Base-by-base conservation (phyloP, 2,797 vertebrate genomes). In the Aplochiton taeniatus region DNA sequence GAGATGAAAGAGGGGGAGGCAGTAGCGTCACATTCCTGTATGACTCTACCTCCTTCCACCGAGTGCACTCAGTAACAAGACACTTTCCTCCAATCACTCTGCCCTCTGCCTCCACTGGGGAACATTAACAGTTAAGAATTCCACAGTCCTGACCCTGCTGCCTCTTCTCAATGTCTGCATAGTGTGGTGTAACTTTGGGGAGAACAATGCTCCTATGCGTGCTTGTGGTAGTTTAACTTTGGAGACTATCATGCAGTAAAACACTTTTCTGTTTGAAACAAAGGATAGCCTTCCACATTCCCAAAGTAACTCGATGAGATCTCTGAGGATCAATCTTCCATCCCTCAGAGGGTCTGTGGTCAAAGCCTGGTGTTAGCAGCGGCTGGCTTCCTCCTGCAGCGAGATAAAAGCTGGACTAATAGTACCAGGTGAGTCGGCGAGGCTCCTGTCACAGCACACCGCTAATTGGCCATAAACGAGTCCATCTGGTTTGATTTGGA, bases 381-480 rank as follows among this genome's bases (percentile, higher is more conserved):
- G 11, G 16, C 69, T 61, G 74, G 71, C 31, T 81, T 73, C 79
- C 45, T 18, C 66, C 66, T 65, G 68, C 75, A 63, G 71, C 67
- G 53, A 63, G 78, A 85, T 83, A 69, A 88, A 84, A 85, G 79
- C 73, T 72, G 56, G n/a, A 83, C 78, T 82, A 87, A 82, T 82
- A 89, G 66, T 61, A 64, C 81, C 73, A 87, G 86, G 85, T 85
- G 87, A 83, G 79, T 85, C 84, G 72, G 85, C 80, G 83, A 85
- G 11, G 59, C 82, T 86, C 69, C 72, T 61, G 71, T 89, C 85
- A 77, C 87, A 85, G 78, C 81, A 69, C 76, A 70, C 70, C 74
- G 86, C 85, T 91, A 92, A 91, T 91, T 91, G 86, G 86, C 62
- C 86, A 86, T 89, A 91, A 92, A 90, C 84, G 84, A 89, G 85